phyloP scores from a whole-genome alignment of 2,797 vertebrate genomes.

The Staurois parvus region DNA sequence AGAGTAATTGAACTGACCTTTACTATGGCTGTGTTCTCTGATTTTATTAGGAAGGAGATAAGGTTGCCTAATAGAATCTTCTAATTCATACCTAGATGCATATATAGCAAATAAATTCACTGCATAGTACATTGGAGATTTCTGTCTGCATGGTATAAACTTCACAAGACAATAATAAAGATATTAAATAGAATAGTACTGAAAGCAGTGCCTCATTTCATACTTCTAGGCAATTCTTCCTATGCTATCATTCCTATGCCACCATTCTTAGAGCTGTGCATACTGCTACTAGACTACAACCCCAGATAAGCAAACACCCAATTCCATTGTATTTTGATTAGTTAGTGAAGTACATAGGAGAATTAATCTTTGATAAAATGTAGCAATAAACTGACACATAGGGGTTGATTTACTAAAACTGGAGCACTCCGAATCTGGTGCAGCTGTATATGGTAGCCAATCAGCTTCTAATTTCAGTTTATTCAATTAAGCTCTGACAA shows the following conservation, averaged over 20 bases:
- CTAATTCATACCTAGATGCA: constrained; percentile 1
- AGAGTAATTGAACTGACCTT: constrained; percentile 32
- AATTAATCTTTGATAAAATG: too few relatives aligned
- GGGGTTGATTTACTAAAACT: too few relatives aligned
- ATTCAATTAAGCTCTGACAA: too few relatives aligned
- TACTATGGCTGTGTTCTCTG: constrained; percentile 1
- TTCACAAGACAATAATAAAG: not conserved
- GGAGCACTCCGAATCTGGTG: too few relatives aligned
- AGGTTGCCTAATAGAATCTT: constrained; percentile 13
- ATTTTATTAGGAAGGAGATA: constrained; percentile 16
- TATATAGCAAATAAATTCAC: constrained; percentile 24
- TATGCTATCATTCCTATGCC: not conserved
- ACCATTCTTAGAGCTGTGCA: not conserved
- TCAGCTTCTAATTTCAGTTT: too few relatives aligned
- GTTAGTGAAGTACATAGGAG: too few relatives aligned
- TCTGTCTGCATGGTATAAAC: not conserved
- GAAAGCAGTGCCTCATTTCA: not conserved
- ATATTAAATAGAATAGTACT: not conserved
- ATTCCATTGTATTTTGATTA: too few relatives aligned
- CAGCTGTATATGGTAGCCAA: too few relatives aligned
- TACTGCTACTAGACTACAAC: not conserved
- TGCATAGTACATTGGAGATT: not conserved
- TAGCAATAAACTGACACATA: too few relatives aligned
- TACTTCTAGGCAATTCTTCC: too few relatives aligned
- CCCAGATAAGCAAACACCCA: too few relatives aligned